These are phyloP conservation scores for Plebejus anna DNA, from an alignment of 2,888 invertebrate species.

Conservation along the genomic window DNA sequence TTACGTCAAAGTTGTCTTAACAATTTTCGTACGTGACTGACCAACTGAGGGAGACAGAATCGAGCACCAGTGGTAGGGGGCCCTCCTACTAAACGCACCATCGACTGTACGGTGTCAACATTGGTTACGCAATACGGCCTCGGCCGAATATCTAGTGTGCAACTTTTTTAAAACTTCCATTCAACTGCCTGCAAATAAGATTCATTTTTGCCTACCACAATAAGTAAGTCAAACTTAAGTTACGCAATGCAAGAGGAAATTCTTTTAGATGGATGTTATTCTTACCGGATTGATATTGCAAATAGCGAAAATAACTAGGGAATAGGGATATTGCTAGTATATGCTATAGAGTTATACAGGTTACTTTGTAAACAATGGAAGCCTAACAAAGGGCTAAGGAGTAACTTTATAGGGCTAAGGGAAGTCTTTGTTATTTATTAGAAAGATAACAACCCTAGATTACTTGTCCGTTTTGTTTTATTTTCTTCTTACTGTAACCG, in stretches of 20 bases:
- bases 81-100: slow-evolving; percentile 45
- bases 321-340: background rate
- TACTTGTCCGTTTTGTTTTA: background rate
- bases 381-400: background rate
- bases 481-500: background rate
- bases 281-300: background rate
- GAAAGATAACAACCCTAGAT: background rate
- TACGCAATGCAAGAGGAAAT: slow-evolving; percentile 51
- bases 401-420: background rate
- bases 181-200: slow-evolving; percentile 32
- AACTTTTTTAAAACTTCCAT: slow-evolving; percentile 35
- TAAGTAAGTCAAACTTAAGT: slow-evolving; percentile 48
- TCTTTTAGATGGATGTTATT: slow-evolving; percentile 33
- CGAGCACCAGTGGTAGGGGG: slow-evolving; percentile 44
- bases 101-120: slow-evolving; percentile 64
- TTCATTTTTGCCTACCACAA: slow-evolving; percentile 35
- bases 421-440: background rate
- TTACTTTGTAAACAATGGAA: slow-evolving; percentile 2
- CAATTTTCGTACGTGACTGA: slow-evolving; percentile 9
- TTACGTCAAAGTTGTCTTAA: background rate
- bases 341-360: background rate
- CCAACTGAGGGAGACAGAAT: slow-evolving; percentile 22
- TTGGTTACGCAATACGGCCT: slow-evolving; percentile 71
- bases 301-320: background rate
- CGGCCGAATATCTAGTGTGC: slow-evolving; percentile 42